Conservation (phyloP, 2,113 vertebrate species). For the Clarias magur region DNA sequence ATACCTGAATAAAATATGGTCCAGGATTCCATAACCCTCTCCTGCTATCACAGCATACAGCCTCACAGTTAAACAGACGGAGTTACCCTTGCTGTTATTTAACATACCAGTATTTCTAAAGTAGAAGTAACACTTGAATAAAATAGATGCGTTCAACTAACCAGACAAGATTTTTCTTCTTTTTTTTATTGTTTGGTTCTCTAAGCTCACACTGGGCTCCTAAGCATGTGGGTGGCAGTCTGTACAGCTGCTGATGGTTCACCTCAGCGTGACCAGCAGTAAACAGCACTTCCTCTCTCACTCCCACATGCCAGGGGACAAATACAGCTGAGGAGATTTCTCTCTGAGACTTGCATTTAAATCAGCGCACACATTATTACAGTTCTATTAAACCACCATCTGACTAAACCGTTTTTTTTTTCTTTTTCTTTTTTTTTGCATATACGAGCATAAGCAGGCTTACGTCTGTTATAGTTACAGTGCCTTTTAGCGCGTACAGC, state of each 20-base stretch:
- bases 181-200: conserved; percentile 9
- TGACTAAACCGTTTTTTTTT: background rate
- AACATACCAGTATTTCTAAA: background rate
- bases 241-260: conserved; percentile 34
- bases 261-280: conserved; percentile 36
- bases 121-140: background rate
- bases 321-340: conserved; percentile 37
- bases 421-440: no score
- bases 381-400: background rate
- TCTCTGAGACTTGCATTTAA: conserved; percentile 36
- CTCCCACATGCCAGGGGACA: conserved; percentile 17
- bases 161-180: background rate
- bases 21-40: background rate
- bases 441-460: background rate
- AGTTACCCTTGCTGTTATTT: background rate
- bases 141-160: background rate
- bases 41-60: background rate
- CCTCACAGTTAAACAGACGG: background rate
- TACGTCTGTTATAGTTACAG: background rate
- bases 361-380: background rate
- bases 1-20: background rate
- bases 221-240: conserved; percentile 33
- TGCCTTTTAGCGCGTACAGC: background rate
- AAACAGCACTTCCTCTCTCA: conserved; percentile 26
- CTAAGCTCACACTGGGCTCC: conserved; percentile 13